A percentile compares a stretch with the other conserved stretches of the same genome.
These are phyloP conservation scores for Acronicta psi DNA, from an alignment of 2,888 invertebrate genomes.

Conservation along the genomic window DNA sequence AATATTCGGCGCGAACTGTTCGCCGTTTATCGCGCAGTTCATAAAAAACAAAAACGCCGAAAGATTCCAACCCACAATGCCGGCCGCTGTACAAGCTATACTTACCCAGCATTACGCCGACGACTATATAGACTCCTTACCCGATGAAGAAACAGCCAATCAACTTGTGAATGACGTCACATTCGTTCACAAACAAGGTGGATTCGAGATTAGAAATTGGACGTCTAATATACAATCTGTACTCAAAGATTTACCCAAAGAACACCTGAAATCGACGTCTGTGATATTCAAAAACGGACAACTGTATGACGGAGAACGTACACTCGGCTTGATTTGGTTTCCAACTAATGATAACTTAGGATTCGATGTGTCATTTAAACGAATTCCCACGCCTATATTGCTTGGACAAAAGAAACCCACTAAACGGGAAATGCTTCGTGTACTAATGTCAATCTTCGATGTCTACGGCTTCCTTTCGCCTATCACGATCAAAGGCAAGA, in stretches of 20 bases:
- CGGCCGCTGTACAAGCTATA: slow-evolving; percentile 12
- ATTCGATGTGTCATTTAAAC: slow-evolving; percentile 8
- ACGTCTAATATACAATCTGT: background rate
- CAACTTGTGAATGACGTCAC: background rate
- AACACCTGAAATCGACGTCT: background rate
- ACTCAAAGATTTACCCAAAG: slow-evolving; percentile 1
- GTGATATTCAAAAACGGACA: slow-evolving; percentile 6
- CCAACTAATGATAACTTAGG: slow-evolving; percentile 1
- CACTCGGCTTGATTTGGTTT: slow-evolving; percentile 3
- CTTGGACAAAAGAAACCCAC: slow-evolving; percentile 3
- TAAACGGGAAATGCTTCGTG: slow-evolving; percentile 5
- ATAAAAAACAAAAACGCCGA: slow-evolving; percentile 14
- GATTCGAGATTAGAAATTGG: slow-evolving; percentile 9
- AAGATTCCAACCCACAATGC: slow-evolving; percentile 1
- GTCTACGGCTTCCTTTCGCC: no score
- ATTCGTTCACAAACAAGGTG: slow-evolving; percentile 6
- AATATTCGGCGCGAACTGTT: slow-evolving; percentile 15
- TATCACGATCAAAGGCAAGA: no score
- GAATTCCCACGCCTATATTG: background rate
- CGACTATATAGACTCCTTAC: slow-evolving; percentile 1
- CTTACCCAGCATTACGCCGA: slow-evolving; percentile 4
- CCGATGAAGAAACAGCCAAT: background rate
- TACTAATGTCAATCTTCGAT: no score
- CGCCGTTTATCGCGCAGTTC: slow-evolving; percentile 12
- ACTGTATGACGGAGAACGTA: slow-evolving; percentile 8